phyloP scores from a whole-genome alignment of 2,888 invertebrate genomes.

The Caenorhabditis sp. region DNA sequence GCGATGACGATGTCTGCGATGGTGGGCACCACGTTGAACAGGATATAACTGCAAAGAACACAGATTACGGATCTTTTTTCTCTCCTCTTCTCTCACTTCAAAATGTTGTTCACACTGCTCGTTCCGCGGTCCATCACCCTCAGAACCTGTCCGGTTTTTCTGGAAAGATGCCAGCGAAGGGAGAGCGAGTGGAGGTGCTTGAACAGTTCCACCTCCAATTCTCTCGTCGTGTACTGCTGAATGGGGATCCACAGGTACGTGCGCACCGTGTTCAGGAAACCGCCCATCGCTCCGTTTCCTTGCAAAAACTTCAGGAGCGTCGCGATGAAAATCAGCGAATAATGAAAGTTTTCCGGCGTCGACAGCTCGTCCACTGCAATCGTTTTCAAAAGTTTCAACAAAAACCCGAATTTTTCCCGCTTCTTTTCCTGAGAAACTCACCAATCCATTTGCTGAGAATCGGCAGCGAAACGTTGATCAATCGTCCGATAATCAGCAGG shows the following conservation, averaged over 20 bases:
- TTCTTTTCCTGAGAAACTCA: no score
- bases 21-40: conserved; percentile 92
- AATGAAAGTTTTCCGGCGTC: conserved; percentile 84
- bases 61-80: neutral
- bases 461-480: conserved; percentile 92
- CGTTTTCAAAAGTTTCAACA: neutral
- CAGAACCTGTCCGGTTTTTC: conserved; percentile 97
- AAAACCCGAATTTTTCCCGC: no score
- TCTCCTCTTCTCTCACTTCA: conserved; percentile 82
- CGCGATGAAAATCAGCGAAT: conserved; percentile 91
- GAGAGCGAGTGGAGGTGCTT: conserved; percentile 83
- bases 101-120: conserved; percentile 92
- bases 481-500: conserved; percentile 87
- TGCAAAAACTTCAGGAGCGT: conserved; percentile 92
- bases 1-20: conserved; percentile 93
- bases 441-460: conserved; percentile 93
- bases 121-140: conserved; percentile 97
- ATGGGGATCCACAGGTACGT: conserved; percentile 95
- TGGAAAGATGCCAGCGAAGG: conserved; percentile 92
- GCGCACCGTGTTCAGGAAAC: conserved; percentile 91
- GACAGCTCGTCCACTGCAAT: conserved; percentile 88
- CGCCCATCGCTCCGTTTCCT: conserved; percentile 87
- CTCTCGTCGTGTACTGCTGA: conserved; percentile 94
- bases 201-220: conserved; percentile 84
- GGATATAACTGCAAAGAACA: conserved; percentile 78